Conservation (phyloP, 2,888 invertebrate genomes). For the Thelaira solivaga region DNA sequence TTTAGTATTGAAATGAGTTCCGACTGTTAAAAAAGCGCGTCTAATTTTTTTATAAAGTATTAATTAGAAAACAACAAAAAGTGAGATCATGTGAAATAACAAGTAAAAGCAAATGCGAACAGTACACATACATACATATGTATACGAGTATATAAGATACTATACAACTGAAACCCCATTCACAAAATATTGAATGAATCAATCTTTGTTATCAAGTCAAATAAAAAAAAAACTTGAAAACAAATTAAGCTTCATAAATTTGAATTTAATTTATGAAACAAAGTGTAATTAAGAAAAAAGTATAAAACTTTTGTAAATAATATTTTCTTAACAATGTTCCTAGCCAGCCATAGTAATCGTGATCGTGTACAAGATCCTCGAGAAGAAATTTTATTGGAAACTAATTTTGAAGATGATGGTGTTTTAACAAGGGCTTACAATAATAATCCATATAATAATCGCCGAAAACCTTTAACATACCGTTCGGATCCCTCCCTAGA, state of each 20-base stretch:
- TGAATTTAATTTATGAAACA: not conserved
- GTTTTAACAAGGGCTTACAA: conserved; percentile 76
- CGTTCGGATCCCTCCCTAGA: conserved; percentile 76
- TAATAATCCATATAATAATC: conserved; percentile 72
- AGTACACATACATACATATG: not conserved
- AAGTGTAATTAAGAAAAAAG: not conserved
- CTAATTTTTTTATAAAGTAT: not conserved
- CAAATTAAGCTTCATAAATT: not conserved
- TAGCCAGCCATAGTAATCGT: conserved; percentile 68
- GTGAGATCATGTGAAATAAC: not conserved
- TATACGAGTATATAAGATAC: not conserved
- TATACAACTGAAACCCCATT: conserved; percentile 11
- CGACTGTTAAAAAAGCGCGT: conserved; percentile 2
- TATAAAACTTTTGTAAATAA: not conserved
- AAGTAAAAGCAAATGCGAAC: not conserved
- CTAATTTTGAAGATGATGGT: conserved; percentile 77
- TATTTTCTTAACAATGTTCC: conserved; percentile 63
- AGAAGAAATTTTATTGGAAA: conserved; percentile 77
- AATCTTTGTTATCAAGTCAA: not conserved
- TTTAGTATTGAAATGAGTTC: conserved; percentile 32
- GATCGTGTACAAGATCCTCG: conserved; percentile 76
- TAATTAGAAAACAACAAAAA: not conserved
- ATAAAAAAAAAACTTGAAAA: conserved; percentile 11
- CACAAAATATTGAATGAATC: conserved; percentile 32
- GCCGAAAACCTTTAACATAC: conserved; percentile 71